These are phyloP conservation scores for Actenoides lindsayi DNA, from an alignment of 2,113 vertebrate species.

Conservation along the genomic window DNA sequence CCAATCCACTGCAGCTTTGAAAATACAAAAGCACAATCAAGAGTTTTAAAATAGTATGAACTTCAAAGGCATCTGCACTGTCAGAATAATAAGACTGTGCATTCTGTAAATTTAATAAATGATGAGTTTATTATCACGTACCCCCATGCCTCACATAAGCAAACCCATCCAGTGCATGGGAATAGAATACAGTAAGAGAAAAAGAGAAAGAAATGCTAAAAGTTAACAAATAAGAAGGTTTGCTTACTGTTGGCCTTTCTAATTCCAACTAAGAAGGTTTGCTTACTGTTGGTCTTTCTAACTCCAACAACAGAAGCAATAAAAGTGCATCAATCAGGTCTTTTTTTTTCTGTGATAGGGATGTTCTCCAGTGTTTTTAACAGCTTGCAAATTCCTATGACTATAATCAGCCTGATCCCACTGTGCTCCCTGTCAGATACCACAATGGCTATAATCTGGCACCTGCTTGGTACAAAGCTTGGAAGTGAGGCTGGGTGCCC, in stretches of 20 bases:
- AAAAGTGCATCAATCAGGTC: slow-evolving; percentile 26
- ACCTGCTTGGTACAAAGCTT: slow-evolving; percentile 71
- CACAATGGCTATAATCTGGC: slow-evolving; percentile 70
- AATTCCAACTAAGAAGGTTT: not conserved
- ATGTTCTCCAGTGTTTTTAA: slow-evolving; percentile 49
- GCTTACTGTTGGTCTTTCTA: slow-evolving; percentile 15
- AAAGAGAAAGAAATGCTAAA: not conserved
- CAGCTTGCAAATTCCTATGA: slow-evolving; percentile 64
- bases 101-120: not conserved
- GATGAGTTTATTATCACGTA: not conserved
- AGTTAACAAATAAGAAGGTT: not conserved
- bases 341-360: not conserved
- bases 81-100: not conserved
- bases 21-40: not conserved
- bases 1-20: not conserved
- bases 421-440: slow-evolving; percentile 64
- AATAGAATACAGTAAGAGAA: not conserved
- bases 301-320: not conserved
- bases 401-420: slow-evolving; percentile 65
- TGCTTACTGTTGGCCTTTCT: slow-evolving; percentile 14
- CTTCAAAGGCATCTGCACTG: not conserved
- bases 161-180: not conserved
- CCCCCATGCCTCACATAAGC: not conserved
- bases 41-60: not conserved
- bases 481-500: slow-evolving; percentile 49